Evolutionary conservation across 1,140 invertebrate species (phyloP).

Genomic region (Brachionus rubens): DNA sequence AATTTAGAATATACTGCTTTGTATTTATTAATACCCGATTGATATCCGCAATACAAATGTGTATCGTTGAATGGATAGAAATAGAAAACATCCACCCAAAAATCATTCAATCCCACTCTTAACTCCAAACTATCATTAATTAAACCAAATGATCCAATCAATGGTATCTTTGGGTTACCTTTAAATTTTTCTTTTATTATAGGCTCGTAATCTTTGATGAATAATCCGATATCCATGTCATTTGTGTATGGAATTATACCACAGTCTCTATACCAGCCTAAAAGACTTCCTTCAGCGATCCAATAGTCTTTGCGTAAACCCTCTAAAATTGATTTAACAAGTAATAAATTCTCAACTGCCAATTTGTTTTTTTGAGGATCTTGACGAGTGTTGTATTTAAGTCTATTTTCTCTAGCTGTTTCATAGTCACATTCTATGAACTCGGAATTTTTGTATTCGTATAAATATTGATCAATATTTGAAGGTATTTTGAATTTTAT

Average conservation of each 20-base stretch:
- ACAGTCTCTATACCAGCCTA: neutral
- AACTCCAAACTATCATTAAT: neutral
- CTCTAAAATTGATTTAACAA: neutral
- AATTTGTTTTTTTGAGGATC: neutral
- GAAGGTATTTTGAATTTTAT: neutral
- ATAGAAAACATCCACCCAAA: neutral
- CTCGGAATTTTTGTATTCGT: conserved; percentile 4
- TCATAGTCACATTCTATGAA: neutral
- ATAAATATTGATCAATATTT: neutral
- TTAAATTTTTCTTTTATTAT: neutral
- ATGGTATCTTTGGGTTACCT: neutral
- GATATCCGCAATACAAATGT: neutral
- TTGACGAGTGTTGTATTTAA: neutral
- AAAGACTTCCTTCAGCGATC: neutral
- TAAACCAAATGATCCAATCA: no score
- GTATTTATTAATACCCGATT: neutral
- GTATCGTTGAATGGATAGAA: neutral
- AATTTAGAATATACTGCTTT: neutral
- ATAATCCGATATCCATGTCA: conserved; percentile 1
- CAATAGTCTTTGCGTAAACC: neutral
- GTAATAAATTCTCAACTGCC: neutral
- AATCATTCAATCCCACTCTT: neutral
- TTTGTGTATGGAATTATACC: neutral
- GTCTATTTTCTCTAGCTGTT: neutral
- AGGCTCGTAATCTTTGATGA: neutral